Evolutionary conservation across 2,888 invertebrate genomes (phyloP).

Genomic region (Brassicogethes aeneus): DNA sequence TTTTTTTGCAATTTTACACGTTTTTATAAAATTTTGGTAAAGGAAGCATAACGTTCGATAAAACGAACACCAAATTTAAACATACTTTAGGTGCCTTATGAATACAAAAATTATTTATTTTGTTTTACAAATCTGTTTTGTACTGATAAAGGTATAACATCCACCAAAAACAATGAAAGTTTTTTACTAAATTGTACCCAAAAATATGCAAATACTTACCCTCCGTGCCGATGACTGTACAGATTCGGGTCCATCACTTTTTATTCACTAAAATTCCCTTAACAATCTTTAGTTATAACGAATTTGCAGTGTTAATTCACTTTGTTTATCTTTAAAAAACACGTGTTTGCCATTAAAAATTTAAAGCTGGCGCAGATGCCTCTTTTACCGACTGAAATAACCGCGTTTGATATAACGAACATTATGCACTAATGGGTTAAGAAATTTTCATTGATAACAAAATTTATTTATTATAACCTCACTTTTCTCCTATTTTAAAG

Average conservation of each 20-base stretch:
- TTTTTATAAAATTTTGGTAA: too few relatives aligned
- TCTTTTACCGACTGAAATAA: not conserved
- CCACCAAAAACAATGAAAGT: too few relatives aligned
- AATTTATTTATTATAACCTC: too few relatives aligned
- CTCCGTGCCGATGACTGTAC: not conserved
- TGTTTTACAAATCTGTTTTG: too few relatives aligned
- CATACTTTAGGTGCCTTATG: not conserved
- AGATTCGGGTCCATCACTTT: not conserved
- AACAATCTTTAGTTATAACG: too few relatives aligned
- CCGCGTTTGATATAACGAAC: not conserved
- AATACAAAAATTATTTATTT: too few relatives aligned
- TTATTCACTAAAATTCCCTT: not conserved
- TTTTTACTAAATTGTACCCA: not conserved
- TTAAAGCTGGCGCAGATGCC: not conserved
- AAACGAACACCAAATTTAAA: conserved; percentile 3
- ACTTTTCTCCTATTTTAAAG: too few relatives aligned
- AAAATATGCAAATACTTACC: conserved; percentile 1
- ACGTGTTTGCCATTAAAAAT: not conserved
- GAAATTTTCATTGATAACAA: too few relatives aligned
- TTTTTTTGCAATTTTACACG: too few relatives aligned
- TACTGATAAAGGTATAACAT: too few relatives aligned
- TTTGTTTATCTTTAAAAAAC: too few relatives aligned
- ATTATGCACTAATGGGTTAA: not conserved
- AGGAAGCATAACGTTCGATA: conserved; percentile 4
- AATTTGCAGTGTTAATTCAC: too few relatives aligned